Evolutionary conservation across 2,888 invertebrate genomes (phyloP).

Genomic region (Ennomos fuscantarius): DNA sequence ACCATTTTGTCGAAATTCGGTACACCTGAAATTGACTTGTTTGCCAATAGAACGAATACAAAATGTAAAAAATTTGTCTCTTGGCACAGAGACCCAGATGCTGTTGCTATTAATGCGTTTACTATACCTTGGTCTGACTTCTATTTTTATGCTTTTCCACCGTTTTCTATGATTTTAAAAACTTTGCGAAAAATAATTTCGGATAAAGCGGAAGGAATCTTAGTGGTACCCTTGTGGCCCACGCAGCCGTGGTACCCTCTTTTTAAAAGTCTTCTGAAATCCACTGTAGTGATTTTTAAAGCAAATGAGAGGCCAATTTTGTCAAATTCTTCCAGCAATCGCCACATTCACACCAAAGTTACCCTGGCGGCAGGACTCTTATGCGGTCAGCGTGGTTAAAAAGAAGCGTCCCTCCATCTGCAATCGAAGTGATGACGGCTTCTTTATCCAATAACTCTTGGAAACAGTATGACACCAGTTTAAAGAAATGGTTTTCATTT

Average conservation of each 20-base stretch:
- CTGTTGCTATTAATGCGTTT: conserved; percentile 8
- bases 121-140: conserved; percentile 7
- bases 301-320: too few relatives aligned
- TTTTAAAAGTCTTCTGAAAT: conserved; percentile 2
- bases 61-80: conserved; percentile 5
- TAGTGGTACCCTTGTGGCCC: conserved; percentile 10
- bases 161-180: conserved; percentile 13
- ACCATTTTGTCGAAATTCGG: not conserved
- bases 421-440: too few relatives aligned
- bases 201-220: conserved; percentile 6
- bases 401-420: too few relatives aligned
- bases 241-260: conserved; percentile 16
- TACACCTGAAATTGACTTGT: not conserved
- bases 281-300: too few relatives aligned
- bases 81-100: conserved; percentile 10
- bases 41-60: conserved; percentile 3
- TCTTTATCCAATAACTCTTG: too few relatives aligned
- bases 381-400: too few relatives aligned
- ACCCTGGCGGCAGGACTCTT: too few relatives aligned
- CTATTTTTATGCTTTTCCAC: conserved; percentile 13
- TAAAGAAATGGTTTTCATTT: too few relatives aligned
- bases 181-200: conserved; percentile 8
- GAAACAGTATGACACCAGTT: too few relatives aligned
- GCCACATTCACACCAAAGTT: too few relatives aligned
- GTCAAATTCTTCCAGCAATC: too few relatives aligned